Evolutionary conservation across 2,888 invertebrate species (phyloP).

Genomic region (Sphaerophoria rueppellii): DNA sequence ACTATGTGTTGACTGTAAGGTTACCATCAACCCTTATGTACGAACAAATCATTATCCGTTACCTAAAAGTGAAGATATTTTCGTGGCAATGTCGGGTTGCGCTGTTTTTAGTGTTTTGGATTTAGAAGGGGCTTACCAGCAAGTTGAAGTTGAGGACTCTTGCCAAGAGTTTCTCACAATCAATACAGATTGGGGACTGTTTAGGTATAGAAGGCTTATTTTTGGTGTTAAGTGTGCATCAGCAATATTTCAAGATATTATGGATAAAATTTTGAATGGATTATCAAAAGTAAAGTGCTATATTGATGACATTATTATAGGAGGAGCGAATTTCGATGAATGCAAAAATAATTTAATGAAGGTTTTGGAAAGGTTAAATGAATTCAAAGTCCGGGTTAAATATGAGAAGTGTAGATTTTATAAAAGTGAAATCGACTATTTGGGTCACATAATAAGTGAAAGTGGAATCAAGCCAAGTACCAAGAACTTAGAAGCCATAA

Average conservation of each 20-base stretch:
- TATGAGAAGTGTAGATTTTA: constrained; percentile 2
- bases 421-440: background rate
- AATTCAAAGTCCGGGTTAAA: background rate
- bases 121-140: constrained; percentile 72
- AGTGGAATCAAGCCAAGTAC: background rate
- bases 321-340: background rate
- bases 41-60: constrained; percentile 76
- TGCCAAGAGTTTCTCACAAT: constrained; percentile 73
- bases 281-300: constrained; percentile 8
- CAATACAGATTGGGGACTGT: constrained; percentile 48
- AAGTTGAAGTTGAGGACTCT: constrained; percentile 64
- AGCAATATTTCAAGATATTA: constrained; percentile 8
- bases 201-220: background rate
- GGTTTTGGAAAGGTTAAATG: constrained; percentile 17
- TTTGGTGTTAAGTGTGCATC: background rate
- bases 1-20: constrained; percentile 77
- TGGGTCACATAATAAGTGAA: constrained; percentile 3
- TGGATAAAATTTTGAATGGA: constrained; percentile 3
- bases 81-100: constrained; percentile 64
- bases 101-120: constrained; percentile 67
- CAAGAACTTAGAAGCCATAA: constrained; percentile 9
- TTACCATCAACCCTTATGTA: constrained; percentile 65
- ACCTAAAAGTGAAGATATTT: constrained; percentile 28
- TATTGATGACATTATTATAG: constrained; percentile 19
- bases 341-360: background rate